phyloP scores from a whole-genome alignment of 2,888 invertebrate genomes.

The Scaptomyza flava region DNA sequence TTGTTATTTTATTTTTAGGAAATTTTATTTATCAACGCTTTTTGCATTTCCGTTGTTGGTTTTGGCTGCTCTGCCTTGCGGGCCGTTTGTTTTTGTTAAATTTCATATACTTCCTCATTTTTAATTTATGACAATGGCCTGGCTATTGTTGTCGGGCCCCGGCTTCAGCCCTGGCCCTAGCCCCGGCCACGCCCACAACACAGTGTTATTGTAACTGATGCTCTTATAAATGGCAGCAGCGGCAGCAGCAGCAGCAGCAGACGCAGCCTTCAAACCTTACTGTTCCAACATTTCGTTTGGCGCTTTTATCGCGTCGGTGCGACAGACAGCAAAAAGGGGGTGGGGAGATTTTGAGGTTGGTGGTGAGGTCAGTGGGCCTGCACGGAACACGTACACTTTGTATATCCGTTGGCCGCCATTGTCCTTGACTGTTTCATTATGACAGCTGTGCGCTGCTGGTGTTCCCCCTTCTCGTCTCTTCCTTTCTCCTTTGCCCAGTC shows the following conservation, averaged over 20 bases:
- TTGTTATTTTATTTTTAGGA: constrained; percentile 35
- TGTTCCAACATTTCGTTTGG: constrained; percentile 67
- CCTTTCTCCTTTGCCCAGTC: neutral
- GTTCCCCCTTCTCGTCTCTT: constrained; percentile 17
- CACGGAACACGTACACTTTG: constrained; percentile 69
- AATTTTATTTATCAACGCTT: constrained; percentile 77
- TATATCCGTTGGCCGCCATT: constrained; percentile 74
- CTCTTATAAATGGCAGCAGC: constrained; percentile 71
- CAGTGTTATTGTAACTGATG: constrained; percentile 78
- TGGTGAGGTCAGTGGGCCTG: constrained; percentile 43
- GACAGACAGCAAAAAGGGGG: constrained; percentile 45
- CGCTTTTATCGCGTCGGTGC: constrained; percentile 74
- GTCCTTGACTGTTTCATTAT: constrained; percentile 80
- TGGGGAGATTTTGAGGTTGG: neutral
- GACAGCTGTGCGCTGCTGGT: constrained; percentile 68
- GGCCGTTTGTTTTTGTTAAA: constrained; percentile 74
- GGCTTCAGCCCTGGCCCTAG: constrained; percentile 10
- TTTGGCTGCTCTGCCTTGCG: constrained; percentile 47
- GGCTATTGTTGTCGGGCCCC: constrained; percentile 62
- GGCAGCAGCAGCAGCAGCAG: constrained; percentile 21
- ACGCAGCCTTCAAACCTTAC: neutral
- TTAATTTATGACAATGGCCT: constrained; percentile 81
- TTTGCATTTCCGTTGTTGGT: constrained; percentile 70
- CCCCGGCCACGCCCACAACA: constrained; percentile 34
- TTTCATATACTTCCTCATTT: constrained; percentile 78